These are phyloP conservation scores for Drosophila saltans DNA, from an alignment of 1,140 invertebrate species.

Conservation along the genomic window DNA sequence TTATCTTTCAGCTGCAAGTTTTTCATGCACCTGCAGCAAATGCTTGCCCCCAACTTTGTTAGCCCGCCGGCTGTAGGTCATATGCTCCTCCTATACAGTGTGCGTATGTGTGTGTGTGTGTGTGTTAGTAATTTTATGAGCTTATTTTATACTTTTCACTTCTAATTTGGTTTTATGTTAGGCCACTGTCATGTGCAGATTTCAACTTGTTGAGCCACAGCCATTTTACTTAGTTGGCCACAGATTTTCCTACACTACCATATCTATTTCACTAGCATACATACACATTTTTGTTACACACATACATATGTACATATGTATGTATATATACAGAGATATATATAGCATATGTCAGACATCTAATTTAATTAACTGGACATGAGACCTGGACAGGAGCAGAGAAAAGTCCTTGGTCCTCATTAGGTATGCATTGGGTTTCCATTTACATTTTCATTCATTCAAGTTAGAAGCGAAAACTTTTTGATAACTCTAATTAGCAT, in stretches of 20 bases:
- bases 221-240: conserved; percentile 23
- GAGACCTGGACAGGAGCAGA: conserved; percentile 16
- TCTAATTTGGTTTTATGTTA: conserved; percentile 56
- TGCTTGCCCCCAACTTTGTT: conserved; percentile 63
- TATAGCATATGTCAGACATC: conserved; percentile 29
- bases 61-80: conserved; percentile 28
- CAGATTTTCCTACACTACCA: conserved; percentile 12
- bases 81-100: not conserved
- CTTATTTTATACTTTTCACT: conserved; percentile 76
- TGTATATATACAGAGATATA: conserved; percentile 22
- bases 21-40: conserved; percentile 63
- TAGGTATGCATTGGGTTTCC: conserved; percentile 73
- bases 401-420: conserved; percentile 38
- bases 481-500: conserved; percentile 73
- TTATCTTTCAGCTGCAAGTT: conserved; percentile 62
- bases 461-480: conserved; percentile 46
- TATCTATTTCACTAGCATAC: conserved; percentile 56
- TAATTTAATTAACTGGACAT: conserved; percentile 70
- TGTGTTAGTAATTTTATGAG: conserved; percentile 67
- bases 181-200: conserved; percentile 64
- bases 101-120: conserved; percentile 15
- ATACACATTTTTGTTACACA: not conserved
- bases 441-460: conserved; percentile 4
- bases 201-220: conserved; percentile 69
- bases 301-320: not conserved